These are phyloP conservation scores for Phytoseiulus persimilis DNA, from an alignment of 2,888 invertebrate species.

Conservation along the genomic window DNA sequence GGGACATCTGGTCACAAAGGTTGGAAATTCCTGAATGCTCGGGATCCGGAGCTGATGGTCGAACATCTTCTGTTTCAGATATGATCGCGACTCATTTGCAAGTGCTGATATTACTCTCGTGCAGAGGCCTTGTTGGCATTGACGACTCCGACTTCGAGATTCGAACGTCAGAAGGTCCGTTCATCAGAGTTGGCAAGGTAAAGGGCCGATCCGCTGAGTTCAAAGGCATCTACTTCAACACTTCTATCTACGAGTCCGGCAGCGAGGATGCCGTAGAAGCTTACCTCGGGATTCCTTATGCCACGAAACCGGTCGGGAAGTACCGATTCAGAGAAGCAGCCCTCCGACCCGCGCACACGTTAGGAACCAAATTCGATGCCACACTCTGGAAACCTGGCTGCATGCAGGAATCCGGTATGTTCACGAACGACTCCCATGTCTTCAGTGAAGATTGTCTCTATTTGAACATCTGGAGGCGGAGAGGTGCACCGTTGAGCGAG, in stretches of 20 bases:
- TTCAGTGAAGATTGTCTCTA: slow-evolving; percentile 22
- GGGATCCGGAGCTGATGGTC: too few relatives aligned
- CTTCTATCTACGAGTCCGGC: slow-evolving; percentile 8
- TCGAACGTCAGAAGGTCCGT: neutral
- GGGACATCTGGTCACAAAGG: too few relatives aligned
- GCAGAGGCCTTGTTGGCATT: neutral
- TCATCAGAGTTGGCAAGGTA: neutral
- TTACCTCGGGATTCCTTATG: slow-evolving; percentile 8
- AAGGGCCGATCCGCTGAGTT: neutral
- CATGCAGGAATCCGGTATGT: neutral
- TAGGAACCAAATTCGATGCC: slow-evolving; percentile 6
- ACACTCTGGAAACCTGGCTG: neutral
- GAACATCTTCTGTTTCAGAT: neutral
- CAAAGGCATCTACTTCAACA: neutral
- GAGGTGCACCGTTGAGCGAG: neutral
- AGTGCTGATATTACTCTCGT: neutral
- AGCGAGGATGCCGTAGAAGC: neutral
- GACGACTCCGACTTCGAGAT: neutral
- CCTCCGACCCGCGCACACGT: neutral
- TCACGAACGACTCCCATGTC: neutral
- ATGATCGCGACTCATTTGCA: neutral
- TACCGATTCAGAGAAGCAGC: neutral
- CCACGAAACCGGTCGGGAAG: neutral
- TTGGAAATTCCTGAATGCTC: too few relatives aligned
- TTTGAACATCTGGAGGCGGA: neutral